Conservation (phyloP, 30 jellyfish, hydroid and myxozoan species). For the Cassiopea xamachana region DNA sequence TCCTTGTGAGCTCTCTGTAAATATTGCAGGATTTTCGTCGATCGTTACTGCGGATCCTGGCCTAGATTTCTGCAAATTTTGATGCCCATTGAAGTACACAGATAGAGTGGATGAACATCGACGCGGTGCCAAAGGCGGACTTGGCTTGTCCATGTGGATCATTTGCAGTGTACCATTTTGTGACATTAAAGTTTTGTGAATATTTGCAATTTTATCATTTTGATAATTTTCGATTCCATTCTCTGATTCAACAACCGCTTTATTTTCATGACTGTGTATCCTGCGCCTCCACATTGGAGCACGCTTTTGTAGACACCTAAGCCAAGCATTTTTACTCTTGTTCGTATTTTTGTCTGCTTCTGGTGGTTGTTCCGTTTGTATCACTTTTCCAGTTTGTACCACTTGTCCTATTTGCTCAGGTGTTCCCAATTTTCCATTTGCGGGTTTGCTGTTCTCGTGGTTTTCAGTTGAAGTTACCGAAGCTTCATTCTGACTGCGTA, state of each 20-base stretch:
- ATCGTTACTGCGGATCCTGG: slow-evolving; percentile 24
- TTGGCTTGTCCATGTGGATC: background rate
- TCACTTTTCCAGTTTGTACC: background rate
- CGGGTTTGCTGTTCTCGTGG: too few species aligned
- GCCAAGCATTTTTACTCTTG: slow-evolving; percentile 1
- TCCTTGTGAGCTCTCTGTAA: background rate
- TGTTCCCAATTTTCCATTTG: too few species aligned
- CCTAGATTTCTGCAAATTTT: slow-evolving; percentile 4
- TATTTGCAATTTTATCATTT: background rate
- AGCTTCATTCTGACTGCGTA: too few species aligned
- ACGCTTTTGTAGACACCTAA: slow-evolving; percentile 9
- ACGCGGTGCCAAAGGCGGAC: background rate
- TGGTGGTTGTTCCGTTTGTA: background rate
- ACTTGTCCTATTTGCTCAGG: too few species aligned
- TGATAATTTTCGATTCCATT: background rate
- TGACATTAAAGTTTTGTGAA: background rate
- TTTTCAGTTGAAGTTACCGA: too few species aligned
- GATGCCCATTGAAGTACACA: background rate
- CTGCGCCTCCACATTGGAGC: slow-evolving; percentile 34
- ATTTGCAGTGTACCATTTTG: background rate
- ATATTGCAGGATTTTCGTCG: background rate
- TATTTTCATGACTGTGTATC: background rate
- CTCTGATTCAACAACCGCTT: background rate
- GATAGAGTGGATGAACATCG: slow-evolving; percentile 12
- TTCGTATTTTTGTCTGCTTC: background rate